A percentile compares a stretch with the other conserved stretches of the same genome.
These are phyloP conservation scores for Loripinus fragilis DNA, from an alignment of 2,888 invertebrate genomes.

Conservation along the genomic window DNA sequence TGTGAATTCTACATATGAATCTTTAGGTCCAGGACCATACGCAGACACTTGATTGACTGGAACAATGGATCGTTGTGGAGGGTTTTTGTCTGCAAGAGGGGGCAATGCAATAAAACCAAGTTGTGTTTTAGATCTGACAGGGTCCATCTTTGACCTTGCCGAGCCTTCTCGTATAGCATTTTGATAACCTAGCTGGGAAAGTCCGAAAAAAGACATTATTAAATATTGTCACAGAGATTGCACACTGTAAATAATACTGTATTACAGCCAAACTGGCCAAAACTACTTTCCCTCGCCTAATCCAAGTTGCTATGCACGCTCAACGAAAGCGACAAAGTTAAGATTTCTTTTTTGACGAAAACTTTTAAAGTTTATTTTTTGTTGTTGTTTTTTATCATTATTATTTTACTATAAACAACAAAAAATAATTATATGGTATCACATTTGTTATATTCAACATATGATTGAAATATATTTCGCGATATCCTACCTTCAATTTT, in stretches of 20 bases:
- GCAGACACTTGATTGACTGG: constrained; percentile 77
- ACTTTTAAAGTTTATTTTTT: no score
- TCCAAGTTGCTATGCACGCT: constrained; percentile 29
- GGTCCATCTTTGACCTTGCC: constrained; percentile 67
- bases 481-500: no score
- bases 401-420: no score
- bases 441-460: no score
- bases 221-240: constrained; percentile 1
- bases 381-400: no score
- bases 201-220: constrained; percentile 81
- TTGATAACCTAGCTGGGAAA: constrained; percentile 82
- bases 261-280: constrained; percentile 1
- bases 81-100: constrained; percentile 73
- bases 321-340: no score
- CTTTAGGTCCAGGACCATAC: constrained; percentile 78
- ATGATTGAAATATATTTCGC: no score
- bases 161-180: constrained; percentile 79
- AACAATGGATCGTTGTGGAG: constrained; percentile 73
- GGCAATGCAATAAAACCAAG: constrained; percentile 77
- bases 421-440: no score
- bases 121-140: constrained; percentile 70
- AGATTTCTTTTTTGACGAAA: no score
- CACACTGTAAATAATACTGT: constrained; percentile 17
- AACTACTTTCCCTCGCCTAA: constrained; percentile 14
- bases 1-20: constrained; percentile 78